Conservation (phyloP, 2,888 invertebrate species). For the Erynnis tages region DNA sequence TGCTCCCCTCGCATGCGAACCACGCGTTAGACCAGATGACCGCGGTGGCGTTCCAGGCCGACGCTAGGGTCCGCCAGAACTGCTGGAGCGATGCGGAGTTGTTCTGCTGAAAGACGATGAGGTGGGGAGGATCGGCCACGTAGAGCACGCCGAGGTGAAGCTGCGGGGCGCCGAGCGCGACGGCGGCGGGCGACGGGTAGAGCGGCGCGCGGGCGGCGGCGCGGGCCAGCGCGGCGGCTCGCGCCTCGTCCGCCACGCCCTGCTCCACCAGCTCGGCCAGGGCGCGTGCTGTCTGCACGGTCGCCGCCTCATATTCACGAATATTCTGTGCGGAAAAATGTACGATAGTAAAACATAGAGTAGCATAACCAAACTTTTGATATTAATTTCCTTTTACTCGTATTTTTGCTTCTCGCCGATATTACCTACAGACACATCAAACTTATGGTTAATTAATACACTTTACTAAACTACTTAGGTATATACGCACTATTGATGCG, state of each 20-base stretch:
- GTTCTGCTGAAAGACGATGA: conserved; percentile 73
- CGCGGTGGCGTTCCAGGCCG: conserved; percentile 71
- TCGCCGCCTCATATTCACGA: conserved; percentile 69
- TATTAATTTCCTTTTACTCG: too few species aligned
- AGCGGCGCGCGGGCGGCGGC: conserved; percentile 67
- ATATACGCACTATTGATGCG: too few species aligned
- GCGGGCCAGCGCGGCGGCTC: conserved; percentile 66
- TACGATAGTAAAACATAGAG: too few species aligned
- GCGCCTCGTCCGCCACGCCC: conserved; percentile 63
- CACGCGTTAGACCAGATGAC: conserved; percentile 74
- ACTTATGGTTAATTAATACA: too few species aligned
- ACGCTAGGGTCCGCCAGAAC: conserved; percentile 79
- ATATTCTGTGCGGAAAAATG: conserved; percentile 52
- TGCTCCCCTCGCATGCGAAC: conserved; percentile 66
- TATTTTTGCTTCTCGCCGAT: too few species aligned
- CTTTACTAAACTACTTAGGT: too few species aligned
- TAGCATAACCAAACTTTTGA: too few species aligned
- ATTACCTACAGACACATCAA: too few species aligned
- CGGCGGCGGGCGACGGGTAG: conserved; percentile 65
- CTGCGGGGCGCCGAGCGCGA: conserved; percentile 75
- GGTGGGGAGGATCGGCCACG: conserved; percentile 61
- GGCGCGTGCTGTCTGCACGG: conserved; percentile 68
- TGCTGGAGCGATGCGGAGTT: conserved; percentile 73
- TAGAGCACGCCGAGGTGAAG: conserved; percentile 74
- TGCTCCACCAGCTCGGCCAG: conserved; percentile 71